Evolutionary conservation across 2,888 invertebrate species (phyloP), one percentile per base, ranked within the genome.

Genomic region (Melanotus villosus): DNA sequence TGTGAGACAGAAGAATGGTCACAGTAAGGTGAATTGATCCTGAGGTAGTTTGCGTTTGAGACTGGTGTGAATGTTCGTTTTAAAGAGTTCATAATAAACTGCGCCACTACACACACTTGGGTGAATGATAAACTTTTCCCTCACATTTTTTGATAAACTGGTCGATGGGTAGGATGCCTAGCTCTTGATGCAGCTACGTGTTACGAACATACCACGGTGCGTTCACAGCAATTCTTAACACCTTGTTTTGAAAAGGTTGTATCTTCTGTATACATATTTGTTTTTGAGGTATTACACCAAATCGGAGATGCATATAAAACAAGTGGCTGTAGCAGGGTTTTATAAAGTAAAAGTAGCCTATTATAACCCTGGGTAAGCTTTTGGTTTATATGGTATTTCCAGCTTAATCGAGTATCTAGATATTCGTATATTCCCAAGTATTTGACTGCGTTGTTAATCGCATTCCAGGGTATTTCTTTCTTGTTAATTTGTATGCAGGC

Each of bases 321-420:
- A 19, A 52, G 32, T 10, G 62, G 34, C 9, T 34, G n/a, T 26
- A 36, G 26, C 26, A 50, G 12, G 14, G 21, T 30, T 43, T 45
- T 60, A 14, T 50, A 62, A 5, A 62, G 38, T 14, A 34, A 34
- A 7, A 10, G 12, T 52, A 62, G 50, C 19, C 62, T 47, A 23
- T 1, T 45, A 60, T 62, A 56, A 62, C 26, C 65, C 74, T 75
- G 71, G 72, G n/a, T 19, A 26, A 41, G 16, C 19, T 58, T 58
- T 6, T 41, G 21, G 10, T 38, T 58, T 10, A 58, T 58, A 26
- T 58, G 43, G 26, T 16, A 41, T 26, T 19, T 58, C 58, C 41
- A 41, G n/a, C 26, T 58, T 30, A 58, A 12, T 23, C 43, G 19
- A n/a, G 1, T 26, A n/a, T 43, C 43, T 2, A 43, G 10, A 43